Evolutionary conservation across 2,113 vertebrate species (phyloP), one percentile per base, ranked within the genome.

Genomic region (Hemiscyllium ocellatum): DNA sequence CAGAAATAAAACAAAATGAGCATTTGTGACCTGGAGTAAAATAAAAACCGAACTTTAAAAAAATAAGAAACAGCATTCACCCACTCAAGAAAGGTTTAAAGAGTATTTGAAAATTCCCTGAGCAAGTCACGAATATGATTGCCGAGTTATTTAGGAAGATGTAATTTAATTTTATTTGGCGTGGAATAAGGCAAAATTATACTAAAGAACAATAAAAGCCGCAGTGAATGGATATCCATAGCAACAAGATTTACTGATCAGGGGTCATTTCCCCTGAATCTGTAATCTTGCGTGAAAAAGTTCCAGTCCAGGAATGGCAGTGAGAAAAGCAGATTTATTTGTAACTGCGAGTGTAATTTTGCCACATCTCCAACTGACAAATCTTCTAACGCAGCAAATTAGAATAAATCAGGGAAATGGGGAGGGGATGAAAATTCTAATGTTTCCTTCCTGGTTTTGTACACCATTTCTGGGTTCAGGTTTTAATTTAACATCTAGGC

Each of bases 401-500:
- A 91, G 65, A 91, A 91, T 91, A n/a, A 91, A 65, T 33, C 56
- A 61, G 13, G 87, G 65, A 56, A 91, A 89, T 61, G 29, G 56
- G 52, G 87, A n/a, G 33, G 26, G 61, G 24, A 19, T 2, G 52
- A 52, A 76, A 95, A 37, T 37, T n/a, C n/a, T 6, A 33, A 37
- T 93, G 20, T 37, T 66, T 33, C 86, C 15, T 93, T 37, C 20
- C 87, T 19, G 6, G 6, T 61, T 66, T 17, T 33, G 4, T 37
- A 22, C 22, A 24, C 22, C 26, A 4, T 70, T 70, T 22, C 50
- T 50, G 94, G 69, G 69, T 76, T 70, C 69, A 96, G 96, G 96
- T 61, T 96, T 97, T 96, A 96, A 95, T 96, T 96, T 96, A 97
- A 97, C 97, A 97, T 96, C 96, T 96, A 96, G 96, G 96, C 97